A percentile compares a stretch with the other conserved stretches of the same genome.
Evolutionary conservation across 37 sponge, comb jelly and placozoan genomes (phyloP).

Genomic region (Amphimedon queenslandica): DNA sequence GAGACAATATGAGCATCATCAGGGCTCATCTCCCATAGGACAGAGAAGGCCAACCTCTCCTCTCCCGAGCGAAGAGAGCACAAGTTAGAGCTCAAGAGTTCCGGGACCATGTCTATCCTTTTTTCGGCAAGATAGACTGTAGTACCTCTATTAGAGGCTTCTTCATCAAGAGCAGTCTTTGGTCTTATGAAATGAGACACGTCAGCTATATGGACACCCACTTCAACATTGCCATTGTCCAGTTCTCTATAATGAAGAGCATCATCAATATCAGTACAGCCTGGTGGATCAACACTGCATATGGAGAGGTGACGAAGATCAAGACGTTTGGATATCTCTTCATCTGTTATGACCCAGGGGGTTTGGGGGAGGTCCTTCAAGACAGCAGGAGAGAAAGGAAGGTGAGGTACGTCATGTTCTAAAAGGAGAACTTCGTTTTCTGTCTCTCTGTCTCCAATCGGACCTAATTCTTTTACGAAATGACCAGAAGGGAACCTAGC

Average conservation of each 20-base stretch:
- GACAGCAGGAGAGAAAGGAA: conserved; percentile 83
- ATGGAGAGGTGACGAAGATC: conserved; percentile 79
- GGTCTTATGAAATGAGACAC: conserved; percentile 95
- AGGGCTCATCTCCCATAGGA: conserved; percentile 88
- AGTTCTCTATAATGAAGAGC: conserved; percentile 86
- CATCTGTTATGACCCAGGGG: conserved; percentile 89
- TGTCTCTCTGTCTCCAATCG: conserved; percentile 90
- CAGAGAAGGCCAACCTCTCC: conserved; percentile 91
- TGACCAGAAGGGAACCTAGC: conserved; percentile 89
- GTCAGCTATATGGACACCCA: conserved; percentile 98
- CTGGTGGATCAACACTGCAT: conserved; percentile 97
- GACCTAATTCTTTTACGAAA: conserved; percentile 80
- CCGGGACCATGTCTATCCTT: conserved; percentile 99
- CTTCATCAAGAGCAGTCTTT: conserved; percentile 82
- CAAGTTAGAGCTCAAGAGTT: conserved; percentile 91
- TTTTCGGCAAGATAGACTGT: conserved; percentile 95
- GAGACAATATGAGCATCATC: conserved; percentile 71
- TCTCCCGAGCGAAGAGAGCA: conserved; percentile 89
- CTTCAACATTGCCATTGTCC: conserved; percentile 84
- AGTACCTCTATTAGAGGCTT: conserved; percentile 90
- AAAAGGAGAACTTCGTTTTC: conserved; percentile 94
- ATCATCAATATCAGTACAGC: conserved; percentile 99
- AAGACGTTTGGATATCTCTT: conserved; percentile 48
- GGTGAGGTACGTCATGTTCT: conserved; percentile 93
- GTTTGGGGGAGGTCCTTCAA: conserved; percentile 76